Percentiles rank a stretch among this genome's conserved stretches.
These are phyloP conservation scores for Platanista minor DNA, from an alignment of 2,113 vertebrate genomes.

Conservation along the genomic window DNA sequence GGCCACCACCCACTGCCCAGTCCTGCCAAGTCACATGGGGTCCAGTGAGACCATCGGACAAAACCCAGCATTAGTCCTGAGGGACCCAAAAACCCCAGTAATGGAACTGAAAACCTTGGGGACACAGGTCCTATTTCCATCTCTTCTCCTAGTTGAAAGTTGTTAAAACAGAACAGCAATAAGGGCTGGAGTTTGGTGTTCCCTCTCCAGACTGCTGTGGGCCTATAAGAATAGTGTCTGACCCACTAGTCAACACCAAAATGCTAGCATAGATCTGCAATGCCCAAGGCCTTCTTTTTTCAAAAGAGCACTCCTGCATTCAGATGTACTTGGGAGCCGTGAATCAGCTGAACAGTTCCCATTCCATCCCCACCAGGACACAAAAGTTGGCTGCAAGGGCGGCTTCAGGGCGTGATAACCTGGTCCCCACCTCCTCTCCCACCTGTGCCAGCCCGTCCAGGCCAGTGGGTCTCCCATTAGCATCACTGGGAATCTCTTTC, in stretches of 20 bases:
- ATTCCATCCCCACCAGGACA: background rate
- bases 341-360: background rate
- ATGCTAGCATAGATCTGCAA: background rate
- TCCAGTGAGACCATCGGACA: background rate
- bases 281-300: background rate
- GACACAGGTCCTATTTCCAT: background rate
- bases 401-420: background rate
- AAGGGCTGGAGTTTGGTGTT: background rate
- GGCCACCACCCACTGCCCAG: background rate
- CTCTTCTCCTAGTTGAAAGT: background rate
- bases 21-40: background rate
- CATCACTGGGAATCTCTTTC: background rate
- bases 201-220: background rate
- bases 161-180: background rate
- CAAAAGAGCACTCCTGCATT: background rate
- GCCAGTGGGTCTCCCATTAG: background rate
- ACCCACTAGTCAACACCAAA: background rate
- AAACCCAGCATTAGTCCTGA: background rate
- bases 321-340: background rate
- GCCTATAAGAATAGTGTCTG: background rate
- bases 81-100: background rate
- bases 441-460: background rate
- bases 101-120: background rate
- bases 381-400: background rate
- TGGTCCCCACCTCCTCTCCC: background rate